Evolutionary conservation across 2,113 vertebrate species (phyloP).

Genomic region (Python bivittatus): DNA sequence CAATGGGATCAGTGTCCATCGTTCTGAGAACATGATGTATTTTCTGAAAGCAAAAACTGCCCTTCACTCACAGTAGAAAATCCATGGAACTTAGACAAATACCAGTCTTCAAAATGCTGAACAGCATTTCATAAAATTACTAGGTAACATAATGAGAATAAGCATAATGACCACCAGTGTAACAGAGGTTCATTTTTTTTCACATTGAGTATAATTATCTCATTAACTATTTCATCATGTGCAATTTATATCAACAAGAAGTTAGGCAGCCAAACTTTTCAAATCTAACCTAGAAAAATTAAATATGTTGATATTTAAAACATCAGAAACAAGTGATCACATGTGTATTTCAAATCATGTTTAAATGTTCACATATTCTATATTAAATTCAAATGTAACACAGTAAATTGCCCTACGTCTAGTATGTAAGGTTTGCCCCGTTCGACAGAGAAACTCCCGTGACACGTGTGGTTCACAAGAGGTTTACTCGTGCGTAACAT

Average conservation of each 20-base stretch:
- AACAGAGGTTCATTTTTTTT: constrained; percentile 55
- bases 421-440: too few relatives aligned
- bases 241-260: constrained; percentile 53
- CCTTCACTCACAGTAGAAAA: constrained; percentile 30
- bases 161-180: constrained; percentile 45
- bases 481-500: too few relatives aligned
- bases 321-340: not conserved
- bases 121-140: constrained; percentile 51
- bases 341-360: not conserved
- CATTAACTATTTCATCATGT: constrained; percentile 50
- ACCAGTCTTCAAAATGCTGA: constrained; percentile 34
- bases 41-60: not conserved
- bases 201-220: constrained; percentile 48
- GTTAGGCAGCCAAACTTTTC: constrained; percentile 36
- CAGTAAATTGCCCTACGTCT: not conserved
- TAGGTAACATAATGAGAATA: constrained; percentile 45
- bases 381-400: not conserved
- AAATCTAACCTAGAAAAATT: constrained; percentile 34
- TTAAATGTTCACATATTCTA: not conserved
- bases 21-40: not conserved
- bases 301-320: constrained; percentile 17
- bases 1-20: not conserved
- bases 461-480: too few relatives aligned
- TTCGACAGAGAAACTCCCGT: too few relatives aligned
- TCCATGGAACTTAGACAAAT: constrained; percentile 17